Conservation (phyloP, 2,888 invertebrate genomes). For the Synergus japonicus region DNA sequence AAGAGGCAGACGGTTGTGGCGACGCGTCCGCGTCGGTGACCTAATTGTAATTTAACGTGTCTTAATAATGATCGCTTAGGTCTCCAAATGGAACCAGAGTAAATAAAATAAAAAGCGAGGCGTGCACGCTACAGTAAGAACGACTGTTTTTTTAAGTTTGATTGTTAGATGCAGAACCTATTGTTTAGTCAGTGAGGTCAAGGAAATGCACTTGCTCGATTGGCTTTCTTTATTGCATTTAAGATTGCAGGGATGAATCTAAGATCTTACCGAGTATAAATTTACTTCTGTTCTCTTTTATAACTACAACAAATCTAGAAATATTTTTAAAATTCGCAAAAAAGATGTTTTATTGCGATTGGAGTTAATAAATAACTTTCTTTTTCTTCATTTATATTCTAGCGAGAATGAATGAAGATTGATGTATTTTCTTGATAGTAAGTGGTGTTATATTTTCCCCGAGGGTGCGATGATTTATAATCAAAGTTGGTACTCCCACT, state of each 20-base stretch:
- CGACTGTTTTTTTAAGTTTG: background rate
- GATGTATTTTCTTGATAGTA: background rate
- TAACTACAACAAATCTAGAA: background rate
- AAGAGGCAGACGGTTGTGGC: slow-evolving; percentile 59
- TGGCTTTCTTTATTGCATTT: slow-evolving; percentile 16
- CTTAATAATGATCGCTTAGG: slow-evolving; percentile 37
- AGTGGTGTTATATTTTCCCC: background rate
- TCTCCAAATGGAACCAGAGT: background rate
- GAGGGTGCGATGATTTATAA: background rate
- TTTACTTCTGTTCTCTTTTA: background rate
- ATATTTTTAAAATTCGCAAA: background rate
- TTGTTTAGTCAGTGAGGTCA: slow-evolving; percentile 47
- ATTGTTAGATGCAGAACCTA: slow-evolving; percentile 42
- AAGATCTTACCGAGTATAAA: background rate
- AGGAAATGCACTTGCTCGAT: slow-evolving; percentile 41
- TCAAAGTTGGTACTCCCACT: background rate
- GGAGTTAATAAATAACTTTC: background rate
- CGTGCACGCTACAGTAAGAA: background rate
- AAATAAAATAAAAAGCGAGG: background rate
- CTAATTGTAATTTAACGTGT: slow-evolving; percentile 64
- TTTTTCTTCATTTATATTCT: background rate
- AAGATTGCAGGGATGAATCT: slow-evolving; percentile 16
- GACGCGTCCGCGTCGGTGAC: slow-evolving; percentile 59
- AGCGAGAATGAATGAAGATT: slow-evolving; percentile 2
- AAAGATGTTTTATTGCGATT: background rate